Percentiles rank a stretch among this genome's conserved stretches.
phyloP scores from a whole-genome alignment of 2,888 invertebrate species.

The Bembecia ichneumoniformis region DNA sequence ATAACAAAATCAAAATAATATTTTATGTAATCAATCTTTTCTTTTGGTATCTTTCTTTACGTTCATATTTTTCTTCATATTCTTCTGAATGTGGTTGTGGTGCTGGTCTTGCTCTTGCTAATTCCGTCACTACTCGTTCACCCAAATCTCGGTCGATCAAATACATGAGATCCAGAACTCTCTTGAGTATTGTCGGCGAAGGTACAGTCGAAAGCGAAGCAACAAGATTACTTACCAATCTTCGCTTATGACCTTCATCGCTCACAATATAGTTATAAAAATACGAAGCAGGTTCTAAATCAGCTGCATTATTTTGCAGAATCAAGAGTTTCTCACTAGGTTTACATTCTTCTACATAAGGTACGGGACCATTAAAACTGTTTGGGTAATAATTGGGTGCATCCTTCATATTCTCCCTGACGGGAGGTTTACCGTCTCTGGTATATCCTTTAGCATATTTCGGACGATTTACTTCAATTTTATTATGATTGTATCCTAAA shows the following conservation, averaged over 20 bases:
- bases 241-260: neutral
- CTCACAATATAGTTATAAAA: conserved; percentile 75
- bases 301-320: conserved; percentile 27
- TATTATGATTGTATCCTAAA: conserved; percentile 38
- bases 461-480: conserved; percentile 38
- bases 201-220: neutral
- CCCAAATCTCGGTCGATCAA: conserved; percentile 1
- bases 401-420: conserved; percentile 83
- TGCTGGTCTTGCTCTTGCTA: neutral
- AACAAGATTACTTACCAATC: neutral
- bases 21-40: neutral
- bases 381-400: conserved; percentile 96
- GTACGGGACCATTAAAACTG: conserved; percentile 88
- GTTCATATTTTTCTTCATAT: neutral
- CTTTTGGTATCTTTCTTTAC: neutral
- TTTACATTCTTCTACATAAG: conserved; percentile 58
- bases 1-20: too few species aligned
- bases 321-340: conserved; percentile 25
- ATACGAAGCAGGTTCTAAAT: conserved; percentile 73
- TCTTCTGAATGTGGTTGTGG: neutral
- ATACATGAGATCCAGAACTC: neutral
- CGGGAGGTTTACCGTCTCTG: conserved; percentile 74
- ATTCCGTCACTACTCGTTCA: neutral
- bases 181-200: neutral
- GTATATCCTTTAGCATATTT: conserved; percentile 31